Conservation (phyloP, 2,113 vertebrate species). For the Pleuronectes platessa region DNA sequence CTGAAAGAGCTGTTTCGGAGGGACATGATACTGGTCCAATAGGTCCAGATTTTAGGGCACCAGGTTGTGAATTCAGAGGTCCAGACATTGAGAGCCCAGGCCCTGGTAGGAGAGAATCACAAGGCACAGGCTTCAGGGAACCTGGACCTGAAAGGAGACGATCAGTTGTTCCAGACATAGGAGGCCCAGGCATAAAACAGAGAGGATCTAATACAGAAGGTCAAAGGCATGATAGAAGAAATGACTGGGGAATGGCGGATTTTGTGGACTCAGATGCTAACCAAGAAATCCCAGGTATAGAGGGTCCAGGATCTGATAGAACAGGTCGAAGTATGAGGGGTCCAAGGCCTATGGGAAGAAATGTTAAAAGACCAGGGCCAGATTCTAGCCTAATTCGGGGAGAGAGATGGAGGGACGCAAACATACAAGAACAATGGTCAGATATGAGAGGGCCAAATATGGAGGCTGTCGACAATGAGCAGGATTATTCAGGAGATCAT, state of each 20-base stretch:
- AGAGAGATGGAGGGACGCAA: slow-evolving; percentile 28
- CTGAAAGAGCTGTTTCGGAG: slow-evolving; percentile 28
- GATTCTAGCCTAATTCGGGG: slow-evolving; percentile 2
- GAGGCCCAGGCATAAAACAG: slow-evolving; percentile 26
- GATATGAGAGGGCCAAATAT: slow-evolving; percentile 36
- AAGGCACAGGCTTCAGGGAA: slow-evolving; percentile 6
- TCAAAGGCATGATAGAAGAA: slow-evolving; percentile 33
- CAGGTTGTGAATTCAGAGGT: slow-evolving; percentile 19
- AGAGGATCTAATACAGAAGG: slow-evolving; percentile 30
- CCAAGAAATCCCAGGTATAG: slow-evolving; percentile 31
- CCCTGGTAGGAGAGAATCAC: slow-evolving; percentile 27
- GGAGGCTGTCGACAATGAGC: slow-evolving; percentile 31
- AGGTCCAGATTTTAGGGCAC: slow-evolving; percentile 27
- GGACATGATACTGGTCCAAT: slow-evolving; percentile 8
- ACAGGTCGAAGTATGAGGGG: slow-evolving; percentile 34
- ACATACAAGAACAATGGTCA: slow-evolving; percentile 44
- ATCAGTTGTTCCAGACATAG: slow-evolving; percentile 24
- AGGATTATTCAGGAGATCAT: slow-evolving; percentile 19
- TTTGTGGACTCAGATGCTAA: slow-evolving; percentile 22
- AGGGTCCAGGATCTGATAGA: slow-evolving; percentile 18
- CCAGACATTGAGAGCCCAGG: neutral
- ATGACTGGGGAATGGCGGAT: slow-evolving; percentile 36
- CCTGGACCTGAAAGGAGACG: slow-evolving; percentile 31
- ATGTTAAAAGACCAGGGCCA: slow-evolving; percentile 25
- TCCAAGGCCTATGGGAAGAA: slow-evolving; percentile 39